Conservation (phyloP, 2,113 vertebrate species). For the Atlantisia rogersi region DNA sequence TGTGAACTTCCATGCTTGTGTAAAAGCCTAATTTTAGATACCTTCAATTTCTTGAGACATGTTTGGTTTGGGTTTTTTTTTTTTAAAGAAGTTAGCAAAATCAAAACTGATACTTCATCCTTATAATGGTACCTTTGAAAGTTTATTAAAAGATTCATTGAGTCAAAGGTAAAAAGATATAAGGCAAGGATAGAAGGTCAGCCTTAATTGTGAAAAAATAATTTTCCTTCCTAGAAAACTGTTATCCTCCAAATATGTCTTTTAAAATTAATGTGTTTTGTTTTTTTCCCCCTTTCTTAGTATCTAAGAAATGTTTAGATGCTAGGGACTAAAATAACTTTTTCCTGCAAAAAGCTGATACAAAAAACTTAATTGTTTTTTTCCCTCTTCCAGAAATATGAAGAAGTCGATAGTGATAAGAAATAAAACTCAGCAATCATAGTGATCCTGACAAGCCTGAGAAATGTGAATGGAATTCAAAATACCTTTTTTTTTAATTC, state of each 20-base stretch:
- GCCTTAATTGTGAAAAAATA: not conserved
- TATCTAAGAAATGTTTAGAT: not conserved
- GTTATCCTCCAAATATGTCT: not conserved
- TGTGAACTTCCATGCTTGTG: not conserved
- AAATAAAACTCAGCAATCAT: not conserved
- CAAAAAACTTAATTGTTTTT: not conserved
- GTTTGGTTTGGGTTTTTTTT: too few species aligned
- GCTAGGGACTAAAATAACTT: not conserved
- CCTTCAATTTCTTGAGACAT: not conserved
- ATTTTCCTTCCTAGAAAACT: not conserved
- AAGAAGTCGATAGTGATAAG: not conserved
- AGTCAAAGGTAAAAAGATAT: not conserved
- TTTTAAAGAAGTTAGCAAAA: not conserved
- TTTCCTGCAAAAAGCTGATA: not conserved
- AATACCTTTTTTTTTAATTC: not conserved
- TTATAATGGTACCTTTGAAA: not conserved
- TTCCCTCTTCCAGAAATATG: not conserved
- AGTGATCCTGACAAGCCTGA: not conserved
- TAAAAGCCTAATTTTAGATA: not conserved
- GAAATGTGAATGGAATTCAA: not conserved
- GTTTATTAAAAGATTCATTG: not conserved
- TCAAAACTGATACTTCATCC: not conserved
- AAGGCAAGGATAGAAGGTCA: not conserved
- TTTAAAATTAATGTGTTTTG: not conserved
- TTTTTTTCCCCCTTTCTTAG: not conserved